Base-by-base conservation (phyloP, 2,113 vertebrate genomes). In the Chloroceryle aenea region DNA sequence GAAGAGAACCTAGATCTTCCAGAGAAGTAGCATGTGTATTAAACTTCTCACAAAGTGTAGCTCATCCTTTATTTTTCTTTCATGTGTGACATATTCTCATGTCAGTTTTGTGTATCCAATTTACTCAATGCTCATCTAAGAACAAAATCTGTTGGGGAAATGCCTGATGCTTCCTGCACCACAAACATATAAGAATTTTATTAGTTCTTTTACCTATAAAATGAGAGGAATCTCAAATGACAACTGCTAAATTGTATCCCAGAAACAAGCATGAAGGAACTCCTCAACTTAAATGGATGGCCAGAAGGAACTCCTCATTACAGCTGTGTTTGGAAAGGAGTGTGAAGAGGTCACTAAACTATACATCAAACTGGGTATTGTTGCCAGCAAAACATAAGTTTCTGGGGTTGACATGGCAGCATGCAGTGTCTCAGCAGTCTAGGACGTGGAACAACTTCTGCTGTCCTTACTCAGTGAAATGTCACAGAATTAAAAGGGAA, bases 301-400 rank as follows among this genome's bases (percentile, higher is more conserved):
- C 40, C 74, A 27, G 89, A 82, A 94, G 77, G 87, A 87, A 89
- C 58, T 94, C 61, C 74, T 79, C 89, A 75, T 85, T 95, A 76
- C 63, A 93, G 66, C 62, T 91, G 48, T 7, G 0, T 89, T 94
- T 94, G 71, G 87, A 91, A 87, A 27, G 48, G 62, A 85, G 21
- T 76, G 66, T 53, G 87, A 78, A 72, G 58, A 87, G 89, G 66
- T 95, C 38, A 76, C 62, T 62, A 61, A 95, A 78, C 66, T 72
- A 32, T 72, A 58, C 69, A 62, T 76, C 66, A 87, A 77, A 78
- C n/a, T 87, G 53, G 47, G 30, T 93, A 89, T 43, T 36, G 1
- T 1, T 81, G 81, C 84, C 91, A 89, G 74, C 66, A 94, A 95
- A 91, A 58, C 77, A 58, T 61, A 69, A 56, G 61, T 66, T 89